Percentiles rank a stretch among this genome's conserved stretches.
phyloP scores from a whole-genome alignment of 2,113 vertebrate species.

The Numenius arquata region DNA sequence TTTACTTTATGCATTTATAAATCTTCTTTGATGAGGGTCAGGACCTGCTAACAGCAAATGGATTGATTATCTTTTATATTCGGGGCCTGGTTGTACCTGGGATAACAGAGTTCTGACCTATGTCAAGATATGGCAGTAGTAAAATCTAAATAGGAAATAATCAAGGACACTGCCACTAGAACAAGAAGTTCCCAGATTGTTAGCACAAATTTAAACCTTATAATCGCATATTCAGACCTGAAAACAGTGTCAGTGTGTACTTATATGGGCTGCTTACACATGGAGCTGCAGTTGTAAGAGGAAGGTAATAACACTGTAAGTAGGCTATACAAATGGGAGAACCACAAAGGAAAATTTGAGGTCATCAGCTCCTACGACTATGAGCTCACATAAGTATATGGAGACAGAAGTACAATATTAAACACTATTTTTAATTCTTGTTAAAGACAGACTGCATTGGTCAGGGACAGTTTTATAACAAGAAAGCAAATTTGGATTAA shows the following conservation, averaged over 20 bases:
- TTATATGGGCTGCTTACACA: not conserved
- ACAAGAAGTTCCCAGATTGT: not conserved
- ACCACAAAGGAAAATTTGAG: slow-evolving; percentile 11
- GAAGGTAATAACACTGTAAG: not conserved
- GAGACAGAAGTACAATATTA: not conserved
- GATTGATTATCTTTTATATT: not conserved
- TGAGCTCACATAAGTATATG: not conserved
- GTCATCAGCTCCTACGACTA: not conserved
- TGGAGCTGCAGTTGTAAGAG: not conserved
- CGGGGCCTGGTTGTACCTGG: not conserved
- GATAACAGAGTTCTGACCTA: not conserved
- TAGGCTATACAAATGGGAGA: not conserved
- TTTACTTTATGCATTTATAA: not conserved
- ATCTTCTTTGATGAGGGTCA: not conserved
- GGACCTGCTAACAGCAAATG: not conserved
- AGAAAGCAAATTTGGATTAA: not conserved
- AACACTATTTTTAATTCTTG: not conserved
- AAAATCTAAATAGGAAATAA: slow-evolving; percentile 8
- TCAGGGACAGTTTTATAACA: not conserved
- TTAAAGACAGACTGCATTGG: not conserved
- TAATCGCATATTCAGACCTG: not conserved
- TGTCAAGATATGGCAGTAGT: not conserved
- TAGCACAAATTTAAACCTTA: not conserved
- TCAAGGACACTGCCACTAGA: not conserved
- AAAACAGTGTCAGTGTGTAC: not conserved